Evolutionary conservation across 2,797 vertebrate species (phyloP).

Genomic region (Atherinosoma microstoma): DNA sequence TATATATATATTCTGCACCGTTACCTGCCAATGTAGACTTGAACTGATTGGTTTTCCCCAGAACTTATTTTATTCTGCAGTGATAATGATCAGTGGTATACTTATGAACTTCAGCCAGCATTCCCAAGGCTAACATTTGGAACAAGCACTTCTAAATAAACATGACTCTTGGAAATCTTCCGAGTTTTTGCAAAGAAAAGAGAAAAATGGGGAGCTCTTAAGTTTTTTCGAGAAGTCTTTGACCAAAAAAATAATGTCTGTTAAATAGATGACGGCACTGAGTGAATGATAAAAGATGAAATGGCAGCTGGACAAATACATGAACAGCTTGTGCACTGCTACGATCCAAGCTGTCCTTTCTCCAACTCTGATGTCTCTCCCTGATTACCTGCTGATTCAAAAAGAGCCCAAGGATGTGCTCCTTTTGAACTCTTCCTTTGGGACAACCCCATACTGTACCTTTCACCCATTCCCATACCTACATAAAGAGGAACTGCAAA

Average conservation of each 20-base stretch:
- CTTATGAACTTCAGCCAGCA: constrained; percentile 52
- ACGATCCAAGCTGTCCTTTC: constrained; percentile 26
- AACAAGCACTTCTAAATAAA: constrained; percentile 46
- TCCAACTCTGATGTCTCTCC: constrained; percentile 41
- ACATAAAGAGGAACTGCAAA: constrained; percentile 65
- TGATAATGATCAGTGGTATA: constrained; percentile 57
- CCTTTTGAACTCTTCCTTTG: constrained; percentile 59
- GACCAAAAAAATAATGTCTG: constrained; percentile 72
- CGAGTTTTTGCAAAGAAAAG: constrained; percentile 56
- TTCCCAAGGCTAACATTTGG: constrained; percentile 62
- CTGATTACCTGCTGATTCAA: constrained; percentile 31
- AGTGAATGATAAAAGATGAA: constrained; percentile 62
- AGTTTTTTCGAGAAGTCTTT: constrained; percentile 44
- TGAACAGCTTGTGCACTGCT: constrained; percentile 49
- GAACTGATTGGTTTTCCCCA: constrained; percentile 54
- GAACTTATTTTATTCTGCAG: constrained; percentile 22
- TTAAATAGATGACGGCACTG: constrained; percentile 69
- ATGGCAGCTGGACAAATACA: constrained; percentile 57
- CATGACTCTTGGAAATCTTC: constrained; percentile 66
- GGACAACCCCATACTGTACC: constrained; percentile 49
- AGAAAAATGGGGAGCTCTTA: constrained; percentile 23
- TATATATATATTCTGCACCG: constrained; percentile 16
- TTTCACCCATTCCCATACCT: constrained; percentile 55
- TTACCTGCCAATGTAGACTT: constrained; percentile 33
- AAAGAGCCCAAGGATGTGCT: constrained; percentile 53